Evolutionary conservation across 2,113 vertebrate species (phyloP), one percentile per base, ranked within the genome.

Genomic region (Platysternon megacephalum): DNA sequence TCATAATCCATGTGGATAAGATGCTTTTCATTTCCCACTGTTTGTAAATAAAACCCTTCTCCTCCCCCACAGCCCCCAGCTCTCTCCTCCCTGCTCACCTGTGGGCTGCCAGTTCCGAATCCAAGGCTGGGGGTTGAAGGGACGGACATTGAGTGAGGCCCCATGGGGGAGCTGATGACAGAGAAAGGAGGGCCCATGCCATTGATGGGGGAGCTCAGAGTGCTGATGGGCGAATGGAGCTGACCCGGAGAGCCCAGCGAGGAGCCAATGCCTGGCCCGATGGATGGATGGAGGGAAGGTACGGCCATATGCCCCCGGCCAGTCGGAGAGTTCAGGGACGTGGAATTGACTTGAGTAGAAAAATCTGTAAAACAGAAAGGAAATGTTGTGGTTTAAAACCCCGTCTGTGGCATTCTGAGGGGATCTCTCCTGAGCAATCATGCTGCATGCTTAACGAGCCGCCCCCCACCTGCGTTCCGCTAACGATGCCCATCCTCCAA

Each of bases 111-210:
- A 56, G 99, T 99, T 94, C 99, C 98, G 0, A 99, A 99, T 13
- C 99, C 99, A 98, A 99, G 98, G 85, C 99, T 98, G 9, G 99
- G 99, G 0, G 98, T 98, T 84, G 99, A 98, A 90, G 98, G 98
- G 92, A 98, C 98, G 0, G 98, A 99, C 99, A 99, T 99, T 42
- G 99, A 99, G 98, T 99, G 99, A 0, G 97, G 98, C 17, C 99
- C 99, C 99, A 99, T 99, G 90, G 99, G 99, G 7, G 99, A 99
- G 98, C 99, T 99, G 99, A 99, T 99, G 98, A 99, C 99, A 0
- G 99, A 99, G 98, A 99, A 99, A 1, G 99, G 99, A 0, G 99
- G 99, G 35, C 99, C 98, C 98, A 99, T 98, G 98, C 99, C 99
- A 0, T 99, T 99, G 98, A 99, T 99, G 96, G 99, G 99, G 0